Evolutionary conservation across 2,797 vertebrate genomes (phyloP).

Genomic region (Artibeus lituratus): DNA sequence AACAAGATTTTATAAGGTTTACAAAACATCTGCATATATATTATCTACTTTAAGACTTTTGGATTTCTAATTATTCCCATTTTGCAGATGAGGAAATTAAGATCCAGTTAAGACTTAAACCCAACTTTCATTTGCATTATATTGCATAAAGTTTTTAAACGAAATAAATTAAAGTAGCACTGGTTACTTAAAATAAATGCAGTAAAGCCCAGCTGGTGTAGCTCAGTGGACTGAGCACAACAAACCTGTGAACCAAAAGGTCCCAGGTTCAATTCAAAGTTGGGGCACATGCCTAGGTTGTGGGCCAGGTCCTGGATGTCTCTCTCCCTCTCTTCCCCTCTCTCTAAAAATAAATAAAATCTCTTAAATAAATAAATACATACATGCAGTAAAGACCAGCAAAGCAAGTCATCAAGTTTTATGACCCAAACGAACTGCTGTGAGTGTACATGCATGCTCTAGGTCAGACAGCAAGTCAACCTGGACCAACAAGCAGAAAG

Average conservation of each 20-base stretch:
- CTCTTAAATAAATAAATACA: background rate
- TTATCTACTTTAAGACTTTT: background rate
- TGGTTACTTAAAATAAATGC: constrained; percentile 16
- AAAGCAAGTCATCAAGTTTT: background rate
- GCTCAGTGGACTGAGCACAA: too few species aligned
- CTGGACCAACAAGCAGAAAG: background rate
- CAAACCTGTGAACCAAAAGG: too few species aligned
- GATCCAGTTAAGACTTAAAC: background rate
- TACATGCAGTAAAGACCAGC: background rate
- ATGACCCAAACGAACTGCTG: background rate
- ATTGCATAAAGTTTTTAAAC: background rate
- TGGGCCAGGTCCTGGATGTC: too few species aligned
- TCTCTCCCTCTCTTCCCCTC: too few species aligned
- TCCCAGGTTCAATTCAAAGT: too few species aligned
- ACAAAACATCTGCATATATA: background rate
- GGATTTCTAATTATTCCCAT: background rate
- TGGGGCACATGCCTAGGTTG: too few species aligned
- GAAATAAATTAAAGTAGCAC: background rate
- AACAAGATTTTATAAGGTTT: background rate
- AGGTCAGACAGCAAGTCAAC: background rate
- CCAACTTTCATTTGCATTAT: background rate
- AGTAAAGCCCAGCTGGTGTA: background rate
- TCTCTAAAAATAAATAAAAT: too few species aligned
- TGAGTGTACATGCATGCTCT: background rate
- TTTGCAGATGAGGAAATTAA: constrained; percentile 19